Conservation (phyloP, 2,797 vertebrate genomes). For the Tauraco hartlaubi region DNA sequence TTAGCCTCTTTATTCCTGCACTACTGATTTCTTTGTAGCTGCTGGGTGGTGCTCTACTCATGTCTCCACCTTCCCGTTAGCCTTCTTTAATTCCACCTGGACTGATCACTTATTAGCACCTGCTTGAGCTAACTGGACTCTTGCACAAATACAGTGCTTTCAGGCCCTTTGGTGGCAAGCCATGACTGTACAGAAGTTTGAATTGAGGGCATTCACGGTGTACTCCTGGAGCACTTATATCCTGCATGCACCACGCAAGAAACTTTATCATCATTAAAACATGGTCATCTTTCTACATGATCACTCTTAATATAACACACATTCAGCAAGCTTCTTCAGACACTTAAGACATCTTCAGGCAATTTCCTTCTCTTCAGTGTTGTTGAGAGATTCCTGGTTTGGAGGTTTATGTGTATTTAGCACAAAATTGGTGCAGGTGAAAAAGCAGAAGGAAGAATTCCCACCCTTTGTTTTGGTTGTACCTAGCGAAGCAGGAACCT, state of each 20-base stretch:
- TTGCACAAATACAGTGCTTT: background rate
- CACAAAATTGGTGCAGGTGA: background rate
- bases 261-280: background rate
- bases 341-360: background rate
- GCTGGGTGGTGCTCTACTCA: background rate
- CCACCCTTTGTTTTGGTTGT: background rate
- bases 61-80: background rate
- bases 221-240: background rate
- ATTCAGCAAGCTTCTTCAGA: background rate
- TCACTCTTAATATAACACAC: background rate
- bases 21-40: background rate
- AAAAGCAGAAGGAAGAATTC: background rate
- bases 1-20: background rate
- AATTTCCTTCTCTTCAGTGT: background rate
- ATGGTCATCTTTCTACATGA: background rate
- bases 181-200: background rate
- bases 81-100: background rate
- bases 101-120: background rate
- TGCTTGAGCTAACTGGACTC: background rate
- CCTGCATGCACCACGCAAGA: background rate
- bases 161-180: background rate
- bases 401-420: background rate
- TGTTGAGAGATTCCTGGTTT: background rate
- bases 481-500: background rate
- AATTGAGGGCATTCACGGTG: background rate